phyloP scores from a whole-genome alignment of 1,140 invertebrate species.

The Drosophila paulistorum region DNA sequence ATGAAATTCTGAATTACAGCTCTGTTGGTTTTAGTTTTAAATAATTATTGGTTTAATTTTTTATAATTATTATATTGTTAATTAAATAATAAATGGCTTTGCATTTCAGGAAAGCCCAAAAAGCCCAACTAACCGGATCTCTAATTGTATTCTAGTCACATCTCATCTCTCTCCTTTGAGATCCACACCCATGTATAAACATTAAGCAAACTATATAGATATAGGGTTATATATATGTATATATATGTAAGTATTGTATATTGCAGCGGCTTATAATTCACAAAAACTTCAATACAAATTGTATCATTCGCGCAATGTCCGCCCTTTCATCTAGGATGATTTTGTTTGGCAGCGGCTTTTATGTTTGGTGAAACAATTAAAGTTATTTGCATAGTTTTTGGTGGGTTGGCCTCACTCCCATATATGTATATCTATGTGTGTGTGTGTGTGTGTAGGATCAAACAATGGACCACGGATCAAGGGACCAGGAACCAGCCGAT shows the following conservation, averaged over 20 bases:
- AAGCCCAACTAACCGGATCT: too few relatives aligned
- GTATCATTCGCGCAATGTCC: conserved; percentile 61
- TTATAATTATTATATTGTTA: too few relatives aligned
- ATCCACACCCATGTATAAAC: background rate
- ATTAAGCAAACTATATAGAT: background rate
- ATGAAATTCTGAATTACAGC: too few relatives aligned
- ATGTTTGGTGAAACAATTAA: conserved; percentile 80
- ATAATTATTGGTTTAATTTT: too few relatives aligned
- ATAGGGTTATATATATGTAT: conserved; percentile 61
- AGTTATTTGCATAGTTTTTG: conserved; percentile 75
- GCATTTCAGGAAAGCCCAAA: too few relatives aligned
- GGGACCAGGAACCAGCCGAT: conserved; percentile 1
- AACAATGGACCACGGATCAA: conserved; percentile 4
- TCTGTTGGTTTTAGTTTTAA: too few relatives aligned
- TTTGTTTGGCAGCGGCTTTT: conserved; percentile 61
- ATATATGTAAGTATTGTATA: background rate
- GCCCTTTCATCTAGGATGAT: conserved; percentile 39
- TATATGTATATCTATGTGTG: background rate
- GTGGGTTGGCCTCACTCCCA: conserved; percentile 39
- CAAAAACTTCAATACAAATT: conserved; percentile 53
- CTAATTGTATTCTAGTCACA: too few relatives aligned
- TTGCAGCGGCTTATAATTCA: conserved; percentile 57
- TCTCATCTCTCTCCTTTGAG: background rate
- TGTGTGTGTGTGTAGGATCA: background rate
- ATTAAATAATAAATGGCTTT: too few relatives aligned